A percentile compares a stretch with the other conserved stretches of the same genome.
Conservation (phyloP, 2,797 vertebrate genomes). For the Luscinia luscinia region DNA sequence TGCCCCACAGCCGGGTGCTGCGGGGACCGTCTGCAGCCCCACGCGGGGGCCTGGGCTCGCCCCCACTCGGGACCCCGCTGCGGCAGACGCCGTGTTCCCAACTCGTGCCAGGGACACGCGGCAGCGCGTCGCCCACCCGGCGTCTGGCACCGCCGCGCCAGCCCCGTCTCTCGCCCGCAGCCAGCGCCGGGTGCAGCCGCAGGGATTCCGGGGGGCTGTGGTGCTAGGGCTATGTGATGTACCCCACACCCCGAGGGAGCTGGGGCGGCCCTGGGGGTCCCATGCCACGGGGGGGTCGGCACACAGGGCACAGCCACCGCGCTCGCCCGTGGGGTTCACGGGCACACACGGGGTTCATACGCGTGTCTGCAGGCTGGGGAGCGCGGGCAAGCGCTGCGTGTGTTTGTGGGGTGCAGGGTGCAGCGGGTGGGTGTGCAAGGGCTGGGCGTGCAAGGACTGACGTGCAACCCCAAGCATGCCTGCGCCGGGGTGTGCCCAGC, state of each 20-base stretch:
- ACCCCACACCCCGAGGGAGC: neutral
- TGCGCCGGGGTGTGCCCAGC: neutral
- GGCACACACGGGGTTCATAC: accelerated
- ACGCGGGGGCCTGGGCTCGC: neutral
- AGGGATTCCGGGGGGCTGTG: neutral
- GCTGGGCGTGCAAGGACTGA: neutral
- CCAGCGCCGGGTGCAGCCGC: neutral
- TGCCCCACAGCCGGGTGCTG: neutral
- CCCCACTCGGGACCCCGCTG: neutral
- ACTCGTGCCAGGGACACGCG: constrained; percentile 24
- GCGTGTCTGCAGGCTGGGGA: neutral
- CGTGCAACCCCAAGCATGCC: neutral
- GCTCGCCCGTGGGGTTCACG: accelerated
- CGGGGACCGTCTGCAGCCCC: neutral
- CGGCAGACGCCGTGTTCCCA: constrained; percentile 31
- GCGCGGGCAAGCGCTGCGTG: neutral
- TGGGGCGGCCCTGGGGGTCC: neutral
- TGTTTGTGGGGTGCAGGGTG: neutral
- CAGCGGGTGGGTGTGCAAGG: neutral
- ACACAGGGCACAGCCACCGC: accelerated
- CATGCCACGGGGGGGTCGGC: accelerated
- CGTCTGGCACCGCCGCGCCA: constrained; percentile 46
- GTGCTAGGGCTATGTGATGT: neutral
- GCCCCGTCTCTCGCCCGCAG: constrained; percentile 3
- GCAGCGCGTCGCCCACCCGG: constrained; percentile 54